Base-by-base conservation (phyloP, 2,797 vertebrate genomes). In the Argentina silus region DNA sequence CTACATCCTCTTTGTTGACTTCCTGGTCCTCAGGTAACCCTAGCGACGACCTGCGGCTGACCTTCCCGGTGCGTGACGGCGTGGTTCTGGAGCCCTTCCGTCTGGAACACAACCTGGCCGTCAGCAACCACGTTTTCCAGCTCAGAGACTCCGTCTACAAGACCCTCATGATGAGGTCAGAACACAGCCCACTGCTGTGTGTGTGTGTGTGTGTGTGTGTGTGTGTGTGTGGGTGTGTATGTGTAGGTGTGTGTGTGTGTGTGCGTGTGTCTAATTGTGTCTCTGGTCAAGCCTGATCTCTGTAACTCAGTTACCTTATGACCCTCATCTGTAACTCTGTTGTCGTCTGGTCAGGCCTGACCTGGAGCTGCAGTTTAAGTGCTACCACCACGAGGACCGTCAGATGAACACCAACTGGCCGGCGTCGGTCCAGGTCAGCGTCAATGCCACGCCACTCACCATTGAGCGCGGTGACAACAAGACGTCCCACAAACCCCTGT, bases 341-440 rank as follows among this genome's bases (percentile, higher is more conserved):
- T 19, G 42, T 19, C 10, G 14, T 67, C 17, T 47, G 12, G 0
- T 42, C 83, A 98, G 96, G 86, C 96, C 96, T 0, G 96, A 98
- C 87, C 85, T 98, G 84, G 96, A 98, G 90, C 94, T 97, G 72
- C 96, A 98, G 93, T 97, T 98, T 80, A 97, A 98, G 76, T 98
- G 96, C 86, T 98, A 97, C 86, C 96, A 97, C 85, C 96, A 98
- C 0, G 96, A 98, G 81, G 96, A 98, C 79, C 93, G 96, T 6
- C 96, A 98, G 91, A 96, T 96, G 95, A 97, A 96, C 88, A 97
- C 97, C 73, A 98, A 98, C 93, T 98, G 96, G 96, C 96, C 96
- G 0, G 96, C 96, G 4, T 98, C 96, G 0, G 97, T 98, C 74
- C 97, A 98, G 92, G 96, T 97, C 76, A 98, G 96, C 62, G 96